Evolutionary conservation across 1,140 invertebrate species (phyloP).

Genomic region (Lepidostoma basale): DNA sequence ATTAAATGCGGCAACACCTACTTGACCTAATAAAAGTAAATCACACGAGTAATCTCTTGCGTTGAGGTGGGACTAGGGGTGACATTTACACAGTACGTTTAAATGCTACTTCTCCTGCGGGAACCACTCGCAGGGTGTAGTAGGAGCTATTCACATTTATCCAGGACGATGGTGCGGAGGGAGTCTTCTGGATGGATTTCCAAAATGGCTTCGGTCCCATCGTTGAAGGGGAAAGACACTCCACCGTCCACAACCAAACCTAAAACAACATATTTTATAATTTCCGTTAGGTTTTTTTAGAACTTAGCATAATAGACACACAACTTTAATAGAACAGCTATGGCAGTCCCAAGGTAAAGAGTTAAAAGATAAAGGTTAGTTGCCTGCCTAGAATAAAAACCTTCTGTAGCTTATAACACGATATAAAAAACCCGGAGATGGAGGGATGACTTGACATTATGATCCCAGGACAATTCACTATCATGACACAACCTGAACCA

Average conservation of each 20-base stretch:
- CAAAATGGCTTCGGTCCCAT: slow-evolving; percentile 85
- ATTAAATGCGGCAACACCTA: too few species aligned
- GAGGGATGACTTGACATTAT: too few species aligned
- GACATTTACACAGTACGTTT: too few species aligned
- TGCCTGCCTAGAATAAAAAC: background rate
- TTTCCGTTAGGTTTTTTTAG: background rate
- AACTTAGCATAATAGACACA: background rate
- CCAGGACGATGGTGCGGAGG: slow-evolving; percentile 79
- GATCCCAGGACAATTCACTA: too few species aligned
- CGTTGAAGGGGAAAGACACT: slow-evolving; percentile 92
- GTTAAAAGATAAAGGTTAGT: background rate
- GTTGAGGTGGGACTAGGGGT: too few species aligned
- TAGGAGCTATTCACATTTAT: slow-evolving; percentile 42
- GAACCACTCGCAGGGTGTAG: too few species aligned
- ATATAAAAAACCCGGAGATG: background rate
- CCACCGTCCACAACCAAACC: slow-evolving; percentile 96
- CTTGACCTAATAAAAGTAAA: too few species aligned
- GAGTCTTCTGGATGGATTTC: slow-evolving; percentile 87
- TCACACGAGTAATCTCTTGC: too few species aligned
- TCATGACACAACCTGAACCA: too few species aligned
- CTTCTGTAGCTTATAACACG: background rate
- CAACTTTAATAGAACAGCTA: too few species aligned
- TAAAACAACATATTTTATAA: slow-evolving; percentile 48
- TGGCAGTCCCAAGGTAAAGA: too few species aligned
- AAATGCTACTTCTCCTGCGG: too few species aligned